A percentile compares a stretch with the other conserved stretches of the same genome.
phyloP scores from a whole-genome alignment of 2,888 invertebrate genomes.

The Euzetes globulus region DNA sequence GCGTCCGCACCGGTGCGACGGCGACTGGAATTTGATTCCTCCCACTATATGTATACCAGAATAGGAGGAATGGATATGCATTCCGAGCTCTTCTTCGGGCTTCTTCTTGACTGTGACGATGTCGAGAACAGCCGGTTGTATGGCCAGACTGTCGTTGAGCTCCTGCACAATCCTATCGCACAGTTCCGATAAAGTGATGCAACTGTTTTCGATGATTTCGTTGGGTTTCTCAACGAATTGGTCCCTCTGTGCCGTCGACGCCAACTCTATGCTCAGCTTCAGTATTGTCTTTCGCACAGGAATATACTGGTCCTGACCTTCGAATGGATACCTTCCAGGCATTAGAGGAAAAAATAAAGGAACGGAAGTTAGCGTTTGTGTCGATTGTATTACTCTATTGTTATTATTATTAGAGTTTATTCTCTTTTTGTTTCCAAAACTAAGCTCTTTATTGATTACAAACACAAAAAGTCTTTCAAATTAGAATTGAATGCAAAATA shows the following conservation, averaged over 20 bases:
- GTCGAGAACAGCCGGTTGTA: slow-evolving; percentile 85
- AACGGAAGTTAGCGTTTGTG: background rate
- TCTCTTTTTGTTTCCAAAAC: no score
- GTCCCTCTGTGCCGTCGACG: slow-evolving; percentile 81
- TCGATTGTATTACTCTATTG: background rate
- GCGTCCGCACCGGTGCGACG: slow-evolving; percentile 69
- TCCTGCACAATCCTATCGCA: slow-evolving; percentile 75
- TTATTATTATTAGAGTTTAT: background rate
- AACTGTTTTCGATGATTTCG: slow-evolving; percentile 52
- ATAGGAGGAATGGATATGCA: slow-evolving; percentile 77
- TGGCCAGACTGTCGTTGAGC: slow-evolving; percentile 75
- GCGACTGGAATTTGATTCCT: slow-evolving; percentile 62
- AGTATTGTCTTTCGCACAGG: slow-evolving; percentile 65
- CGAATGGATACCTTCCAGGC: slow-evolving; percentile 54
- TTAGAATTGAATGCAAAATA: no score
- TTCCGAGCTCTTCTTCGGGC: slow-evolving; percentile 77
- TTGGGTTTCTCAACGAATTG: slow-evolving; percentile 79
- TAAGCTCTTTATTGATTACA: no score
- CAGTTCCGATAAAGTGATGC: slow-evolving; percentile 61
- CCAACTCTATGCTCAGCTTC: slow-evolving; percentile 72
- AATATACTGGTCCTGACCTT: slow-evolving; percentile 56
- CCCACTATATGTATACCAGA: slow-evolving; percentile 69
- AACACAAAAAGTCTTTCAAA: no score
- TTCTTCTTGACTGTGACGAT: slow-evolving; percentile 67
- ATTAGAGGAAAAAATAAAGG: background rate